Evolutionary conservation across 1,140 invertebrate species (phyloP).

Genomic region (Eueides isabella): DNA sequence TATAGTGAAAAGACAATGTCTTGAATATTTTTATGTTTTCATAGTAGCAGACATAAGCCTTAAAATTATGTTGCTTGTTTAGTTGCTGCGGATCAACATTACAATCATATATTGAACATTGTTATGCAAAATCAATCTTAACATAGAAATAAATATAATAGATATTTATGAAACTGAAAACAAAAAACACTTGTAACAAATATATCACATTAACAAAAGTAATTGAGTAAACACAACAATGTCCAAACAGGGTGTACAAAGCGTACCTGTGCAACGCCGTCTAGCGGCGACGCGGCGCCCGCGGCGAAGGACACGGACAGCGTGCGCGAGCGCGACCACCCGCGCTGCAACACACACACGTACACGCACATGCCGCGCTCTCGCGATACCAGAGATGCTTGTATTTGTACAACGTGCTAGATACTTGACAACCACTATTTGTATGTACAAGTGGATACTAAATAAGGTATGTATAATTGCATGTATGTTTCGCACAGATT

Average conservation of each 20-base stretch:
- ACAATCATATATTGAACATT: not conserved
- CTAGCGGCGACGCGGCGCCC: slow-evolving; percentile 84
- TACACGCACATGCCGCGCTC: slow-evolving; percentile 5
- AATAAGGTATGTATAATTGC: no score
- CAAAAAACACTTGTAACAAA: not conserved
- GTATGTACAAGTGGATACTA: not conserved
- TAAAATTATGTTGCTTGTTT: not conserved
- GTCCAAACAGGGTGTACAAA: not conserved
- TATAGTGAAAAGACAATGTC: not conserved
- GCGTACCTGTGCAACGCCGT: slow-evolving; percentile 80
- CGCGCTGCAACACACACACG: slow-evolving; percentile 82
- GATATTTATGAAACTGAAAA: not conserved
- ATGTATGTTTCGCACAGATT: no score
- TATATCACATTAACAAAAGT: not conserved
- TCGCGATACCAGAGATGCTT: not conserved
- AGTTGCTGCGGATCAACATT: slow-evolving; percentile 2
- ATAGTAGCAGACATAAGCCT: no score
- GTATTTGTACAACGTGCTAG: not conserved
- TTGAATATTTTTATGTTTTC: not conserved
- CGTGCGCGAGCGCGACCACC: slow-evolving; percentile 93
- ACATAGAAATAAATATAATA: not conserved
- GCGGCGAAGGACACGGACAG: slow-evolving; percentile 93
- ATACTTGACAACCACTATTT: not conserved
- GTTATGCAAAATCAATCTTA: not conserved
- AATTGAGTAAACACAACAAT: not conserved